Evolutionary conservation across 2,113 vertebrate genomes (phyloP), one percentile per base, ranked within the genome.

Genomic region (Cercocebus atys): DNA sequence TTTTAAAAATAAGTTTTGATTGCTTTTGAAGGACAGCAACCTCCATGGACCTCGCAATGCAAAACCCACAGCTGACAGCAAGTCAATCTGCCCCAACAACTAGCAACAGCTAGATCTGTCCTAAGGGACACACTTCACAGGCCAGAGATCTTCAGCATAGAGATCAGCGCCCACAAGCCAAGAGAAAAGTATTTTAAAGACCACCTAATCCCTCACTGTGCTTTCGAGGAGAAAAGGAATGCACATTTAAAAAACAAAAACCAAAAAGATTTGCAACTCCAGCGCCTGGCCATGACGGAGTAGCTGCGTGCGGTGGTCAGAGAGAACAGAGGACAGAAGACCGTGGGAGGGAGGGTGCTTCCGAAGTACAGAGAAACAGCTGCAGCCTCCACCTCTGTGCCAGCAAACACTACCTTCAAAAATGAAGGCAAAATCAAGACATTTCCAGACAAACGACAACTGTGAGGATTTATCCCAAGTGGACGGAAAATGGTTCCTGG

Each of bases 221-320:
- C 3, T 40, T 50, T 27, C 0, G 2, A 70, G n/a, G 55, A 47
- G 66, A 20, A 11, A 35, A 43, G 43, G 2, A 2, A 1, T 0
- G 2, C 23, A 8, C 1, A 9, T 43, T 25, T 35, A 23, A 79
- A n/a, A 89, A 66, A 8, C n/a, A 38, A 2, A n/a, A 45, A 18
- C 59, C 76, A 13, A 73, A 52, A 2, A 32, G 45, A 61, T 43
- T 8, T 27, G n/a, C 22, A 76, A 1, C 27, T 32, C 30, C 17
- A 25, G 75, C 55, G 2, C 38, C 52, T 72, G 43, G 79, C 38
- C n/a, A 9, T 1, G 35, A 50, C 38, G 55, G 25, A 47, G n/a
- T 4, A 32, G 55, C 76, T 68, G 16, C 38, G 20, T 30, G 70
- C 16, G 5, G 23, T 5, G 2, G 43, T 45, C 87, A 52, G 5